Evolutionary conservation across 2,113 vertebrate species (phyloP).

Genomic region (Carassius auratus): DNA sequence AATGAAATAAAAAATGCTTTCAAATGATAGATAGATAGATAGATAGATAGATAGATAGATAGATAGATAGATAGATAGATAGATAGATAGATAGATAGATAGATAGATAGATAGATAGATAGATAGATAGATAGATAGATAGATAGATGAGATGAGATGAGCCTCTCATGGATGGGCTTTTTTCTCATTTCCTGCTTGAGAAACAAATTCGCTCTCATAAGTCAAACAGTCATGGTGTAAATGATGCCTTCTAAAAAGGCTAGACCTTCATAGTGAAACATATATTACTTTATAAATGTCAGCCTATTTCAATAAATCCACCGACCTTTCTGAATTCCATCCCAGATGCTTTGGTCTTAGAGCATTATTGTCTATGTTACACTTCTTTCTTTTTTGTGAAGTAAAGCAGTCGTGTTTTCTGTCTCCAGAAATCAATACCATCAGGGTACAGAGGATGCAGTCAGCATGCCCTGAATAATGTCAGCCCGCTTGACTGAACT

Average conservation of each 20-base stretch:
- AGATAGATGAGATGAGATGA: too few species aligned
- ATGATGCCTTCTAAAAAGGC: slow-evolving; percentile 33
- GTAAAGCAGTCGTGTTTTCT: slow-evolving; percentile 41
- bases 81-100: too few species aligned
- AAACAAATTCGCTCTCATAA: background rate
- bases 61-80: too few species aligned
- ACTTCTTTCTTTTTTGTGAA: slow-evolving; percentile 39
- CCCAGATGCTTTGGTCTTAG: slow-evolving; percentile 8
- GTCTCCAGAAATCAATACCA: slow-evolving; percentile 23
- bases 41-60: too few species aligned
- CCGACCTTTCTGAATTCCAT: slow-evolving; percentile 50
- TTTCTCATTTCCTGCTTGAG: background rate
- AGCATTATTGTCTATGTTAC: slow-evolving; percentile 51
- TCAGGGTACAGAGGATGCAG: slow-evolving; percentile 32
- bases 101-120: too few species aligned
- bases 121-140: too few species aligned
- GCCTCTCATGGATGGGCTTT: background rate
- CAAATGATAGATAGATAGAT: too few species aligned
- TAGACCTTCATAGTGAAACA: slow-evolving; percentile 30
- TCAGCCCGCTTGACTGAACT: slow-evolving; percentile 33
- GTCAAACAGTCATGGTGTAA: background rate
- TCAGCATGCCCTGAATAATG: slow-evolving; percentile 41
- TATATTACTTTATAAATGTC: slow-evolving; percentile 58
- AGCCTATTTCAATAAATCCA: slow-evolving; percentile 54
- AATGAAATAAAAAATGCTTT: too few species aligned